Evolutionary conservation across 2,797 vertebrate genomes (phyloP).

Genomic region (Onychomys leucogaster): DNA sequence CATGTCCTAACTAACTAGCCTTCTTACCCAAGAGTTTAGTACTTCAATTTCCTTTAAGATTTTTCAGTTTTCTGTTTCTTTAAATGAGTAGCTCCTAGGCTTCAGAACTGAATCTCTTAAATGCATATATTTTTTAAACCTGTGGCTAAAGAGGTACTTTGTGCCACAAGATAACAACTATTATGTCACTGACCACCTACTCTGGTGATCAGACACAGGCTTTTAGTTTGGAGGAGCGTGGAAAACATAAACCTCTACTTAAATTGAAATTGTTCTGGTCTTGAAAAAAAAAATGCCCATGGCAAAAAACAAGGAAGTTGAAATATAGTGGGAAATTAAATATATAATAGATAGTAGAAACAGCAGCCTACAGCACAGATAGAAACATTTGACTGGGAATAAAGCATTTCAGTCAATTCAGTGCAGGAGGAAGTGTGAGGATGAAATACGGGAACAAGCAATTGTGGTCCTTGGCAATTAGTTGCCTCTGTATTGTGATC

Average conservation of each 20-base stretch:
- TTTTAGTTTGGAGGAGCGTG: not conserved
- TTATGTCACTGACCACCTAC: not conserved
- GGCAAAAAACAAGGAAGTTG: not conserved
- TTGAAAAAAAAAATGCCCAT: conserved; percentile 27
- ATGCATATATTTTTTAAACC: not conserved
- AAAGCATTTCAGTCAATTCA: not conserved
- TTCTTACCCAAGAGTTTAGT: not conserved
- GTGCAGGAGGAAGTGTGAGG: not conserved
- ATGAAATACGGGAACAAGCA: not conserved
- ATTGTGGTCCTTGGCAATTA: not conserved
- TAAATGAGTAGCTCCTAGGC: not conserved
- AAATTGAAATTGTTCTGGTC: not conserved
- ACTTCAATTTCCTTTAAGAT: conserved; percentile 1
- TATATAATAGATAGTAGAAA: not conserved
- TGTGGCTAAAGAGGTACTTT: not conserved
- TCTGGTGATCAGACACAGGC: not conserved
- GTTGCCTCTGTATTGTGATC: not conserved
- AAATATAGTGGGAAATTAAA: not conserved
- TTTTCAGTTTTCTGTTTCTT: not conserved
- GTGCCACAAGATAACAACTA: not conserved
- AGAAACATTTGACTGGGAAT: not conserved
- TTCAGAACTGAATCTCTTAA: conserved; percentile 29
- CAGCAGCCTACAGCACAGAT: not conserved
- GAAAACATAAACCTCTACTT: conserved; percentile 36
- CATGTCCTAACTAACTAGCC: not conserved